phyloP scores from a whole-genome alignment of 23 tunicate genomes.

The Trididemnum nubilum region DNA sequence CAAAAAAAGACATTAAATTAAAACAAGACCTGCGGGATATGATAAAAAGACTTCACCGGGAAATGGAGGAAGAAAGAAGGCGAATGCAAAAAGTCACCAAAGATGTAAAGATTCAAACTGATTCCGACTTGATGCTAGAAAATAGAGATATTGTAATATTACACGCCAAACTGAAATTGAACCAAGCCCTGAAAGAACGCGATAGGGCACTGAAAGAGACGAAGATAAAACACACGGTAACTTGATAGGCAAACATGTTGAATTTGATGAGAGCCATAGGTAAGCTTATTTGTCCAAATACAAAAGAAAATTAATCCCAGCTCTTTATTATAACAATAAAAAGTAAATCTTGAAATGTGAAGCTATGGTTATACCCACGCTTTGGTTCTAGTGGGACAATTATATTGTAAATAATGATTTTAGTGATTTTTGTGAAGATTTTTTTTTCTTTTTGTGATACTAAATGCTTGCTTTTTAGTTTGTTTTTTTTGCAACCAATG shows the following conservation, averaged over 20 bases:
- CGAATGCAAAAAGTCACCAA: conserved; percentile 54
- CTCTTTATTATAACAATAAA: background rate
- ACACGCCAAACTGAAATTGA: conserved; percentile 83
- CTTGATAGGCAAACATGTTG: background rate
- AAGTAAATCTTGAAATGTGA: background rate
- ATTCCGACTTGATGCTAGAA: conserved; percentile 75
- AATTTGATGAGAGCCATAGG: background rate
- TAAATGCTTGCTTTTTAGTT: too few relatives aligned
- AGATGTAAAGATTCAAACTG: conserved; percentile 76
- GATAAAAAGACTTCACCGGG: conserved; percentile 72
- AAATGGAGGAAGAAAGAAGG: conserved; percentile 77
- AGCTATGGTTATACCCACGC: too few relatives aligned
- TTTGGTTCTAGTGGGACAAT: too few relatives aligned
- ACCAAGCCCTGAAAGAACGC: conserved; percentile 70
- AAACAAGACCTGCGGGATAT: conserved; percentile 76
- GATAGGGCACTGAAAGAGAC: conserved; percentile 64
- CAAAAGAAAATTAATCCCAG: too few relatives aligned
- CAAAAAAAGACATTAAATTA: conserved; percentile 59
- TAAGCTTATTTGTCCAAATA: too few relatives aligned
- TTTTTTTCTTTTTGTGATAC: too few relatives aligned
- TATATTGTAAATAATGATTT: too few relatives aligned
- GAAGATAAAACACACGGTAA: background rate
- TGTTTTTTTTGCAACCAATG: too few relatives aligned
- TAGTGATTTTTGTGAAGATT: too few relatives aligned
- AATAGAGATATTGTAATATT: conserved; percentile 79